Evolutionary conservation across 2,797 vertebrate species (phyloP), one percentile per base, ranked within the genome.

Genomic region (Caiman crocodilus): DNA sequence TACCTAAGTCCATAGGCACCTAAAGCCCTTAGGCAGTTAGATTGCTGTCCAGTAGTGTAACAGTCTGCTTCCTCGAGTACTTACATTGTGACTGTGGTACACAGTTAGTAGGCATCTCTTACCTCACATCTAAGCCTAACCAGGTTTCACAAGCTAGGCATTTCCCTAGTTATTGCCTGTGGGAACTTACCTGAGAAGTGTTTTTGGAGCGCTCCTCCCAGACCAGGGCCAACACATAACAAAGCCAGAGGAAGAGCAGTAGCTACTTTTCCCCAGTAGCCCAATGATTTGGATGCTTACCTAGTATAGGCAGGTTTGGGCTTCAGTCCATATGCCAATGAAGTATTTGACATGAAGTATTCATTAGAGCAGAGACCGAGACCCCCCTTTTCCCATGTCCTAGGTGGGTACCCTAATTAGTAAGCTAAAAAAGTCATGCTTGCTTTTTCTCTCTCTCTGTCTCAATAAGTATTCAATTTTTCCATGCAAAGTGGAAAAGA

Each of bases 61-160:
- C 42, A 50, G 42, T 50, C 9, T 50, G 42, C 42, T 50, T 50
- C 42, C 42, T 50, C 42, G 42, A 50, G 42, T 50, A 50, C 42
- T 50, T 50, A 50, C 42, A 10, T 50, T 50, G 9, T 50, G 42
- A 50, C 2, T 50, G 42, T 50, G 42, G 9, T 50, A 10, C 10
- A 10, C 42, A 50, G 42, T 50, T 50, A 50, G 42, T 50, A 50
- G 9, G 42, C 42, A 50, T 50, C 42, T 50, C 42, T 50, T 50
- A 50, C 42, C 17, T 32, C 75, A 21, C n/a, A 2, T 21, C 25
- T 5, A 2, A 20, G 3, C 5, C 5, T 4, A 4, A 0, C 61
- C n/a, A 2, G 4, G 0, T 2, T 26, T 21, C 65, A 69, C 30
- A 14, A 61, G 1, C 16, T 57, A 50, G 42, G 42, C 5, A 0